phyloP scores from a whole-genome alignment of 2,888 invertebrate species.

The Tenthredo distinguenda region DNA sequence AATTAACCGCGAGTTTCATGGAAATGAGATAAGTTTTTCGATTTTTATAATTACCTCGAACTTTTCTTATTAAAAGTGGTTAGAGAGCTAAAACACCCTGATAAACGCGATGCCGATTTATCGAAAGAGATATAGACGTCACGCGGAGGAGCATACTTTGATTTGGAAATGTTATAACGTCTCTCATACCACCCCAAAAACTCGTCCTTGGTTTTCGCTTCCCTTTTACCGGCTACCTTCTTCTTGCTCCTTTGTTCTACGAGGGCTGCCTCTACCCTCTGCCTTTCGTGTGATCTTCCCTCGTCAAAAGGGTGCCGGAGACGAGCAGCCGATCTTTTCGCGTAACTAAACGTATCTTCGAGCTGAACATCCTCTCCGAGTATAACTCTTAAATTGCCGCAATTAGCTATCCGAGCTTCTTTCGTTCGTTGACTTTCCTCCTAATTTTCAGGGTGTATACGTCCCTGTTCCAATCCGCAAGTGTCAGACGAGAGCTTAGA shows the following conservation, averaged over 20 bases:
- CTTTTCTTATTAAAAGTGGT: constrained; percentile 52
- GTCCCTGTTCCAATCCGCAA: not conserved
- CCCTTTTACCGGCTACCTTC: constrained; percentile 32
- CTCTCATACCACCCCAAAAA: not conserved
- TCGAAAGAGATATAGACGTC: constrained; percentile 43
- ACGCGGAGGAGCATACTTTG: not conserved
- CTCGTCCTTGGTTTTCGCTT: constrained; percentile 34
- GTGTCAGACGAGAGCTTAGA: not conserved
- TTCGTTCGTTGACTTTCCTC: not conserved
- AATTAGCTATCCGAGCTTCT: constrained; percentile 5
- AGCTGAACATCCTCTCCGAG: not conserved
- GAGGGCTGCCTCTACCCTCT: not conserved
- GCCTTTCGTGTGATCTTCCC: constrained; percentile 47
- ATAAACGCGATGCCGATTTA: constrained; percentile 46
- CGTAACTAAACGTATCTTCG: constrained; percentile 24
- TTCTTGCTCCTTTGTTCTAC: constrained; percentile 40
- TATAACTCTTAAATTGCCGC: constrained; percentile 28
- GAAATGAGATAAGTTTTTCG: constrained; percentile 52
- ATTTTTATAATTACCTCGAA: constrained; percentile 44
- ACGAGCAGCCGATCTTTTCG: constrained; percentile 27
- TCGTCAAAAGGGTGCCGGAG: constrained; percentile 30
- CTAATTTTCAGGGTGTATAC: not conserved
- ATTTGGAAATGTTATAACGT: constrained; percentile 41
- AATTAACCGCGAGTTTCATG: constrained; percentile 50
- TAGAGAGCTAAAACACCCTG: constrained; percentile 19